These are phyloP conservation scores for Epinephelus malabaricus DNA, from an alignment of 2,797 vertebrate species.

Conservation along the genomic window DNA sequence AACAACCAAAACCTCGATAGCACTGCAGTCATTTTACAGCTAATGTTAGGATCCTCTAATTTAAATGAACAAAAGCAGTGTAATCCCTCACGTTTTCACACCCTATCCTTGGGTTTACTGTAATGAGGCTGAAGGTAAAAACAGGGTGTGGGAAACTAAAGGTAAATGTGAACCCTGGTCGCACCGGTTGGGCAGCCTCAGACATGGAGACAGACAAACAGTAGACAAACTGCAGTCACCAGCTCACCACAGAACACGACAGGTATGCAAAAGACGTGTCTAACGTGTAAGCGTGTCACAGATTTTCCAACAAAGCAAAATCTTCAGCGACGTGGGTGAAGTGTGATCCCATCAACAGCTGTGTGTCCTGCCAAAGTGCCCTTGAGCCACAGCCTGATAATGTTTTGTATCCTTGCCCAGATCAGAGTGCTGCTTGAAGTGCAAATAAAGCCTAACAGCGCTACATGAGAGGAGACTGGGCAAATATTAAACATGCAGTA, in stretches of 20 bases:
- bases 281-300: not conserved
- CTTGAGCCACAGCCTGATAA: not conserved
- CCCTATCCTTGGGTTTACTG: not conserved
- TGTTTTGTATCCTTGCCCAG: not conserved
- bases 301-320: not conserved
- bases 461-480: not conserved
- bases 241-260: not conserved
- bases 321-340: not conserved
- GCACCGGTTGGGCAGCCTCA: slow-evolving; percentile 63
- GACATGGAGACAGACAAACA: not conserved
- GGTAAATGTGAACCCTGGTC: slow-evolving; percentile 53
- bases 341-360: not conserved
- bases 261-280: not conserved
- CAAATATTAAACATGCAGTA: slow-evolving; percentile 49
- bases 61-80: not conserved
- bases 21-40: not conserved
- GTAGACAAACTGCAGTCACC: not conserved
- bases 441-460: slow-evolving; percentile 20
- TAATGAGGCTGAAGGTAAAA: not conserved
- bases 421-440: slow-evolving; percentile 23
- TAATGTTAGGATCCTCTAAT: not conserved
- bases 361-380: not conserved
- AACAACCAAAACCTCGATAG: not conserved
- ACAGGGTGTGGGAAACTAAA: slow-evolving; percentile 27
- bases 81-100: not conserved